Evolutionary conservation across 2,888 invertebrate genomes (phyloP).

Genomic region (Timandra comae): DNA sequence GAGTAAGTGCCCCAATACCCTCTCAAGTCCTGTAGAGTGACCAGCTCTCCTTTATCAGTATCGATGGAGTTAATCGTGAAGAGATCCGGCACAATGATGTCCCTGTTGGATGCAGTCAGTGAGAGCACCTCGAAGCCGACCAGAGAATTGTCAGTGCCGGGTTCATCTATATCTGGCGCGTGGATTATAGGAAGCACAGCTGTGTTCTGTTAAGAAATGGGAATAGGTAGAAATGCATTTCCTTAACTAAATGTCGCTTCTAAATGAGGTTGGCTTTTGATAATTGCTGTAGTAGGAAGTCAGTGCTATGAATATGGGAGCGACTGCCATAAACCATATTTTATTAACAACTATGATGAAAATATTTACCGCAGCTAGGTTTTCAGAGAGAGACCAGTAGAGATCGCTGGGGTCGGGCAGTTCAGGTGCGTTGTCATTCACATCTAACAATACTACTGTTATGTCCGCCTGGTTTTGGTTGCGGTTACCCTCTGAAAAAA

Average conservation of each 20-base stretch:
- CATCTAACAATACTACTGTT: slow-evolving; percentile 70
- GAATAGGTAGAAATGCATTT: too few species aligned
- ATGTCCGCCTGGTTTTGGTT: slow-evolving; percentile 52
- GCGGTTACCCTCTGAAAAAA: slow-evolving; percentile 50
- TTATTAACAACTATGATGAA: too few species aligned
- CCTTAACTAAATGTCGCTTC: too few species aligned
- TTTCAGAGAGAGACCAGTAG: slow-evolving; percentile 51
- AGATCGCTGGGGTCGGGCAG: slow-evolving; percentile 45
- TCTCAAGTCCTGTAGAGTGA: slow-evolving; percentile 54
- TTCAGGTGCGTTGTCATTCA: slow-evolving; percentile 79
- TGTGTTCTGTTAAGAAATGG: slow-evolving; percentile 34
- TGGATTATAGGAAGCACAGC: slow-evolving; percentile 44
- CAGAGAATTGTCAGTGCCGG: slow-evolving; percentile 68
- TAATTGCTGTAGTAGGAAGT: background rate
- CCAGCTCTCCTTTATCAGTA: slow-evolving; percentile 57
- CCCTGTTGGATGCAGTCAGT: slow-evolving; percentile 38
- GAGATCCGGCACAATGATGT: slow-evolving; percentile 39
- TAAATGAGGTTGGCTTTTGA: background rate
- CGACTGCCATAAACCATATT: background rate
- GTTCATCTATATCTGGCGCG: slow-evolving; percentile 74
- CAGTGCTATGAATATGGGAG: background rate
- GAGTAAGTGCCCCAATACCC: slow-evolving; percentile 77
- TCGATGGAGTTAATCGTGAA: slow-evolving; percentile 48
- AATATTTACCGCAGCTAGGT: slow-evolving; percentile 37
- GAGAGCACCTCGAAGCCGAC: slow-evolving; percentile 66